phyloP scores from a whole-genome alignment of 2,888 invertebrate species.

The Mantis religiosa region DNA sequence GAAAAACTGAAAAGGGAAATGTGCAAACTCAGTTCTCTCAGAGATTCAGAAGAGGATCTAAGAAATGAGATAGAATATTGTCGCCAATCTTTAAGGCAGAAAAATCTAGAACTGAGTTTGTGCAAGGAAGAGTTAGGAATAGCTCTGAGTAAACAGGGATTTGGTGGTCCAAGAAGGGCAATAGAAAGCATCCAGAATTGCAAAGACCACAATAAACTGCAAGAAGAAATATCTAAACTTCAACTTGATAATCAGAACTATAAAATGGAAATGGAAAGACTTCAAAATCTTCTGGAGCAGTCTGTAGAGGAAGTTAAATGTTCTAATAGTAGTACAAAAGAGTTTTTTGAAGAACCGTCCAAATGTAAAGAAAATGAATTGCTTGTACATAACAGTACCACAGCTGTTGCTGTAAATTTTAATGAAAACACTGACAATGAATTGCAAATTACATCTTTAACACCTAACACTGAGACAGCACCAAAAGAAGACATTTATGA shows the following conservation, averaged over 20 bases:
- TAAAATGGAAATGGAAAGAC: background rate
- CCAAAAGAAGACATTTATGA: background rate
- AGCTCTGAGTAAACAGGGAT: background rate
- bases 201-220: background rate
- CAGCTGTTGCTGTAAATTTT: background rate
- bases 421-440: background rate
- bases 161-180: background rate
- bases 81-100: background rate
- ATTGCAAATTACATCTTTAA: background rate
- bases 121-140: conserved; percentile 11
- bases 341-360: background rate
- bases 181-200: background rate
- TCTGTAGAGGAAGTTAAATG: background rate
- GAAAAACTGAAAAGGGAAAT: background rate
- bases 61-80: conserved; percentile 14
- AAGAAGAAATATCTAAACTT: background rate
- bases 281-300: background rate
- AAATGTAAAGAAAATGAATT: background rate
- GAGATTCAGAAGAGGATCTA: background rate
- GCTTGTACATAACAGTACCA: background rate
- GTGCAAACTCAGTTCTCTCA: background rate
- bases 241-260: background rate
- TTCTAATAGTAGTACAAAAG: background rate
- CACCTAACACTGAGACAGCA: background rate
- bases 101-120: conserved; percentile 8